Conservation (phyloP, 2,797 vertebrate species). For the Dryobates pubescens region DNA sequence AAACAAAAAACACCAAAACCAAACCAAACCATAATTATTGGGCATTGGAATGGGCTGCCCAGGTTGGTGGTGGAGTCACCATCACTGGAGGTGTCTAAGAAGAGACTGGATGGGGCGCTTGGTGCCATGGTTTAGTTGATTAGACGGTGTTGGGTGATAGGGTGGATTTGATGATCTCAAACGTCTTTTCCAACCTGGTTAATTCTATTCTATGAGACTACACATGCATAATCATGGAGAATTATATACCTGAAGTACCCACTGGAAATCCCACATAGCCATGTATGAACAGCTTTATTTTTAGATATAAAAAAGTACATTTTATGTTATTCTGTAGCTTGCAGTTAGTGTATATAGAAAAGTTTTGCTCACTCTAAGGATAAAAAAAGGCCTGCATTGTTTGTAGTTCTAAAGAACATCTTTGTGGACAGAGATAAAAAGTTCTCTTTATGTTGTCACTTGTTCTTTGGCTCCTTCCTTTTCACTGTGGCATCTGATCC, state of each 20-base stretch:
- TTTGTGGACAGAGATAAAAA: constrained; percentile 31
- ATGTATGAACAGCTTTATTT: background rate
- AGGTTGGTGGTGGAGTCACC: too few species aligned
- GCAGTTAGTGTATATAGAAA: background rate
- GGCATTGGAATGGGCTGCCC: too few species aligned
- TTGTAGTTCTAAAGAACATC: constrained; percentile 15
- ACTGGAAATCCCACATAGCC: background rate
- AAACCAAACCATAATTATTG: too few species aligned
- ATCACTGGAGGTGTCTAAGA: too few species aligned
- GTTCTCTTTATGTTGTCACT: background rate
- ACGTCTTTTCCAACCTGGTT: too few species aligned
- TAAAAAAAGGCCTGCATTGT: background rate
- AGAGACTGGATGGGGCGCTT: too few species aligned
- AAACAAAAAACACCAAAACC: too few species aligned
- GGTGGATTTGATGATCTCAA: too few species aligned
- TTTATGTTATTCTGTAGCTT: background rate
- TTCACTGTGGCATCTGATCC: constrained; percentile 30
- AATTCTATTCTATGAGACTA: background rate
- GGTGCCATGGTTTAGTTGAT: too few species aligned
- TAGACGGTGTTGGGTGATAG: too few species aligned
- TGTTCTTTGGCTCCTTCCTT: constrained; percentile 20
- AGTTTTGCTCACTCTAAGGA: background rate
- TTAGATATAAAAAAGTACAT: background rate
- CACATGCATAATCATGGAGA: background rate
- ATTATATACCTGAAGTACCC: background rate